These are phyloP conservation scores for Arremon aurantiirostris DNA, from an alignment of 2,797 vertebrate species.

Conservation along the genomic window DNA sequence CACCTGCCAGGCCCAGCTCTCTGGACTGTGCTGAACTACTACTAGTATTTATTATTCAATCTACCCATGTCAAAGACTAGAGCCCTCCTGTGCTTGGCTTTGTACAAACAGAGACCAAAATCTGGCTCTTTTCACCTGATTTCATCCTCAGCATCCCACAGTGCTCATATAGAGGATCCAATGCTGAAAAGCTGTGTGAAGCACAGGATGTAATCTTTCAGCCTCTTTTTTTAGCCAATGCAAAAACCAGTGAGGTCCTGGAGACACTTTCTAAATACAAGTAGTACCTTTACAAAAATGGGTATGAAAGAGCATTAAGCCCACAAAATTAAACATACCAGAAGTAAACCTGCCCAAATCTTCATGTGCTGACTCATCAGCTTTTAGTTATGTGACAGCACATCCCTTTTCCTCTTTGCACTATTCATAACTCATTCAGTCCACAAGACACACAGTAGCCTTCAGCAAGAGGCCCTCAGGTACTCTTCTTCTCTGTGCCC, in stretches of 20 bases:
- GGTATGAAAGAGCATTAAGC: neutral
- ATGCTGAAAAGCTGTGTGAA: neutral
- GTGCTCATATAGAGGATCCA: neutral
- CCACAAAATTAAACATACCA: neutral
- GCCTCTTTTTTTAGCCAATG: neutral
- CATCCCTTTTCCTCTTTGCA: neutral
- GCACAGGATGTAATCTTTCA: neutral
- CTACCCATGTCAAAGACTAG: neutral
- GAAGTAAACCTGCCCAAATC: neutral
- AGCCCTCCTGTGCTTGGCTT: neutral
- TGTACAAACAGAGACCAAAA: neutral
- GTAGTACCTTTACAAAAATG: neutral
- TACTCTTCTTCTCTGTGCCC: neutral
- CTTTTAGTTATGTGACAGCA: neutral
- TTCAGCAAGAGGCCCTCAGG: neutral
- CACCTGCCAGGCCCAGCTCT: neutral
- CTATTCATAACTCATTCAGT: neutral
- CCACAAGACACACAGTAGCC: neutral
- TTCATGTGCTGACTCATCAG: neutral
- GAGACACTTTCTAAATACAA: neutral
- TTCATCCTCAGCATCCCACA: neutral
- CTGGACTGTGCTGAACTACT: neutral
- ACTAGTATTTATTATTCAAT: constrained; percentile 8
- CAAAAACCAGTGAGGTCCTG: neutral
- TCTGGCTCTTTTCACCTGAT: neutral